phyloP scores from a whole-genome alignment of 2,113 vertebrate species.

The Cyanoramphus novaezelandiae region DNA sequence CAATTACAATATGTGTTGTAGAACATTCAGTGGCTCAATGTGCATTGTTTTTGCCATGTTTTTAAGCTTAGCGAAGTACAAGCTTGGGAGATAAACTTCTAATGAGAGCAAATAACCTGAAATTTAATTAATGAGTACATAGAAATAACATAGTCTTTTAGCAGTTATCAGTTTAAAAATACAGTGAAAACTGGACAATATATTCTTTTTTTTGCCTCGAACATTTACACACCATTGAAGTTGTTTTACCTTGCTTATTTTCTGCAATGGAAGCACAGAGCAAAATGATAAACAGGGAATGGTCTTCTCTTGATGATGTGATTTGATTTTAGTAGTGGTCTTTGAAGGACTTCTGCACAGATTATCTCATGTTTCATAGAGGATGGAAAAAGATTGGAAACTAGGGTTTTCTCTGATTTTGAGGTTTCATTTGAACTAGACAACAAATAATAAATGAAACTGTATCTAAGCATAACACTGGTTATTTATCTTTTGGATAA shows the following conservation, averaged over 20 bases:
- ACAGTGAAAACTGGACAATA: not conserved
- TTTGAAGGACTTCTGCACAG: not conserved
- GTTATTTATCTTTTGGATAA: not conserved
- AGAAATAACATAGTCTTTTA: not conserved
- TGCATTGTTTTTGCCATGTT: not conserved
- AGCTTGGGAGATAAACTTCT: not conserved
- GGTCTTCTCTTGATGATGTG: not conserved
- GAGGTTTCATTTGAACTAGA: not conserved
- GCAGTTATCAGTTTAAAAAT: not conserved
- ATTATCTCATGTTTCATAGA: not conserved
- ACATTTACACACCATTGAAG: not conserved
- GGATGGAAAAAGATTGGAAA: not conserved
- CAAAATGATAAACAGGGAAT: not conserved
- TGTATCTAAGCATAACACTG: not conserved
- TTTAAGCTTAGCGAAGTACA: not conserved
- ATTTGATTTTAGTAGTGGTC: not conserved
- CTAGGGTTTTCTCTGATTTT: not conserved
- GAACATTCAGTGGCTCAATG: not conserved
- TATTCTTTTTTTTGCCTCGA: not conserved
- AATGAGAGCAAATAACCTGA: not conserved
- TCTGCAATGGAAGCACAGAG: not conserved
- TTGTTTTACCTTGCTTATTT: not conserved
- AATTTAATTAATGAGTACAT: not conserved
- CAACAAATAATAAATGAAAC: not conserved
- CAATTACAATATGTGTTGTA: not conserved